Evolutionary conservation across 2,888 invertebrate genomes (phyloP), one percentile per base, ranked within the genome.

Genomic region (Cryptocephalus primarius): DNA sequence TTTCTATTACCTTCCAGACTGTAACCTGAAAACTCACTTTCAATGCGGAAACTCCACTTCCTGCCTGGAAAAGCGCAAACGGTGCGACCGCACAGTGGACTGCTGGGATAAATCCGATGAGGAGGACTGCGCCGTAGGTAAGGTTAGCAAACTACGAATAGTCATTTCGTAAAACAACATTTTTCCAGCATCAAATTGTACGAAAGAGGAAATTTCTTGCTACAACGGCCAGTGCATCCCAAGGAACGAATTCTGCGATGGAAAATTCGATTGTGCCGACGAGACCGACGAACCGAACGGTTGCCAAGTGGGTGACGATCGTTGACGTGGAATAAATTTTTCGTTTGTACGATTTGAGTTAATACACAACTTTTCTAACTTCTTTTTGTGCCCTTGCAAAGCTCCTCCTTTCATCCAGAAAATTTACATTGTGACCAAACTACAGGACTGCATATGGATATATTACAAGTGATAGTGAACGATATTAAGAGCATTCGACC

Each of bases 101-200:
- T 87, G 86, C 63, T 86, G 85, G 85, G 85, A 87, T 65, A 83
- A 80, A 46, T 75, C 75, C 36, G 86, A 87, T 62, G 87, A 87
- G 75, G 70, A 78, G 33, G 79, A 82, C 65, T 86, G 86, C 65
- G 80, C 80, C 42, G 68, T 72, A 63, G 76, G 83, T 82, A 70
- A 67, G 69, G 58, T 8, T 43, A 14, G 22, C 31, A 11, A 10
- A 44, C n/a, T 2, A 22, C 22, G 3, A 22, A 22, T 22, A 22
- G 22, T 6, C 22, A 6, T 22, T 22, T 6, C 22, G 22, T 22
- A 22, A 22, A 22, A 22, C 3, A 6, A 22, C 22, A 4, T 22
- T 22, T 43, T 51, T 51, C 48, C 42, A 51, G 49, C 43, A 42
- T 39, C 46, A 49, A 57, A 39, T 8, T 66, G 64, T 44, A 12